Base-by-base conservation (phyloP, 2,797 vertebrate species). In the Trachurus trachurus region DNA sequence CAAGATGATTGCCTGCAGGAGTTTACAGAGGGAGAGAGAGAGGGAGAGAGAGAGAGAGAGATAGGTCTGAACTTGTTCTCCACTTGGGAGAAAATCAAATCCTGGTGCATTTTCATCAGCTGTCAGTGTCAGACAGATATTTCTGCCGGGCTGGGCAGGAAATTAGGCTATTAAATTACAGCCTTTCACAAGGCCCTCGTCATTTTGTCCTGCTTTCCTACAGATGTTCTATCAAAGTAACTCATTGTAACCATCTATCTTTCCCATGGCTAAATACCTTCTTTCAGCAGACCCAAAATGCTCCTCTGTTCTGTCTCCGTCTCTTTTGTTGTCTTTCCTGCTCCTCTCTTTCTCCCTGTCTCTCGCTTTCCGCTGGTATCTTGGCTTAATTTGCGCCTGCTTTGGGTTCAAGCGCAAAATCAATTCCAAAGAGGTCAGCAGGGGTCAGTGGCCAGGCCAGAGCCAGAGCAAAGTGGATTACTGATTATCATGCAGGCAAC, bases 131-230 rank as follows among this genome's bases (percentile, higher is more conserved):
- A 90, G 95, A 95, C 88, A 94, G 95, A 95, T 96, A 95, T 95
- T 96, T 97, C 93, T 96, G 94, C 94, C 86, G 94, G 96, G 92
- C 94, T 75, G 86, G 94, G 94, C 95, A 97, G 97, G 97, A 98
- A 98, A 97, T 97, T 94, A 97, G 96, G 95, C 96, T 97, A 97
- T 98, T 97, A 97, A 96, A 96, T 97, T 96, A 96, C 95, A 96
- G 94, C 92, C 96, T 96, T 96, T 95, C 95, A 88, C 83, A 94
- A 90, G 93, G 85, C 90, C 85, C 89, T 90, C 91, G 91, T 95
- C 96, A 90, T 94, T 95, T 95, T 92, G 89, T 89, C 89, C 90
- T 93, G 86, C 91, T 94, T 92, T 92, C 89, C 94, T 96, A 94
- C 95, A 96, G 95, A 96, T 95, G 94, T 96, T 95, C 95, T 91